These are phyloP conservation scores for Phyllopteryx taeniolatus DNA, from an alignment of 2,113 vertebrate genomes.

Conservation along the genomic window DNA sequence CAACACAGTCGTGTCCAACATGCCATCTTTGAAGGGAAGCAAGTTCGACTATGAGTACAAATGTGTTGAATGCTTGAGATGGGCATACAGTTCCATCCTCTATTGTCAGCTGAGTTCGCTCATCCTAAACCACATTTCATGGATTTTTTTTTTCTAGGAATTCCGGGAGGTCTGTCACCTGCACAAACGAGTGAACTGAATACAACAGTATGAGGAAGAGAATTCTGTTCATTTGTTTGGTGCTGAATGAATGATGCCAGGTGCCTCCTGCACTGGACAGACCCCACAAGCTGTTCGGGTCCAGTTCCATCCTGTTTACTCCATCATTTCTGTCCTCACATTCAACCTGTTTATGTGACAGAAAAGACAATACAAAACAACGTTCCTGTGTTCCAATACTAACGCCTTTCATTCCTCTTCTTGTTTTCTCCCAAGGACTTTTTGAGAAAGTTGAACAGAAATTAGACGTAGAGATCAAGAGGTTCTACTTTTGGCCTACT, in stretches of 20 bases:
- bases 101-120: slow-evolving; percentile 31
- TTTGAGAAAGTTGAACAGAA: no score
- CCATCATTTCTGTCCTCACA: slow-evolving; percentile 15
- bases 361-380: slow-evolving; percentile 6
- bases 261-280: slow-evolving; percentile 23
- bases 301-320: slow-evolving; percentile 2
- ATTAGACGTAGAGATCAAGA: no score
- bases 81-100: slow-evolving; percentile 1
- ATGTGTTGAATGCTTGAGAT: slow-evolving; percentile 8
- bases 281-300: slow-evolving; percentile 11
- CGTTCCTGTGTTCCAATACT: slow-evolving; percentile 13
- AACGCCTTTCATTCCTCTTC: not conserved
- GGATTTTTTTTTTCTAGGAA: slow-evolving; percentile 13
- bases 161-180: slow-evolving; percentile 30
- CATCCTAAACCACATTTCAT: not conserved
- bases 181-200: slow-evolving; percentile 5
- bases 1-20: not conserved
- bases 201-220: slow-evolving; percentile 12
- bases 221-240: slow-evolving; percentile 21
- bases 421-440: not conserved
- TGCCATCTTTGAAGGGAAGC: slow-evolving; percentile 12
- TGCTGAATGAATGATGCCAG: slow-evolving; percentile 31
- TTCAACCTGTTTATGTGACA: slow-evolving; percentile 14
- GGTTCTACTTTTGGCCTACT: not conserved
- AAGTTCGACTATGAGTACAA: slow-evolving; percentile 1